Evolutionary conservation across 2,888 invertebrate species (phyloP), one percentile per base, ranked within the genome.

Genomic region (Flexamia atlantica): DNA sequence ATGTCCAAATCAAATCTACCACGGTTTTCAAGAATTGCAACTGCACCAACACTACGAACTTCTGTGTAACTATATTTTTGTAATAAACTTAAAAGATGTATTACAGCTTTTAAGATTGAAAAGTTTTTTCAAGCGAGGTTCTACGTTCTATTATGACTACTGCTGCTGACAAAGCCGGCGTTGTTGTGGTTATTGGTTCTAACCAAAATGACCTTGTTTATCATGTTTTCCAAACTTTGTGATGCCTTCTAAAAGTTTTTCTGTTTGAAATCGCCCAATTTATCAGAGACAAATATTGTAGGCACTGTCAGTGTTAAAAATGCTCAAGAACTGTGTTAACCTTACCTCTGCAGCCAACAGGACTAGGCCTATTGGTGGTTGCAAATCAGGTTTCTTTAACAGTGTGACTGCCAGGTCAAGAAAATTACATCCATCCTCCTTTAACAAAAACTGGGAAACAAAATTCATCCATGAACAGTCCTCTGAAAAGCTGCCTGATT

Each of bases 401-500:
- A 64, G 30, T 64, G 14, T 4, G 1, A 20, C 3, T 12, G 12
- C 3, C 57, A 57, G 7, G 3, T 64, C 30, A 64, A 64, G 64
- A 64, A 25, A 28, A 17, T 30, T 64, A 9, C 64, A 28, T 64
- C 12, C 28, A 28, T 17, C 64, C n/a, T 28, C 28, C 5, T 28
- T 17, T 28, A 1, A 25, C 14, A 2, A 14, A 64, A 28, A 17
- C 30, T 14, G 1, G 5, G 28, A 64, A 64, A 17, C 30, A 1
- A 42, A 40, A 72, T n/a, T 30, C 3, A 40, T n/a, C 40, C 36
- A 23, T 79, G 50, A 79, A 3, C 30, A 50, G n/a, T 50, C 50
- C 7, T 30, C 42, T 30, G 74, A 83, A 50, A 68, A 83, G 28
- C 74, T 86, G 1, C 86, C 87, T 14, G 74, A 84, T 53, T 83